phyloP scores from a whole-genome alignment of 2,113 vertebrate genomes.

The Prolemur simus region DNA sequence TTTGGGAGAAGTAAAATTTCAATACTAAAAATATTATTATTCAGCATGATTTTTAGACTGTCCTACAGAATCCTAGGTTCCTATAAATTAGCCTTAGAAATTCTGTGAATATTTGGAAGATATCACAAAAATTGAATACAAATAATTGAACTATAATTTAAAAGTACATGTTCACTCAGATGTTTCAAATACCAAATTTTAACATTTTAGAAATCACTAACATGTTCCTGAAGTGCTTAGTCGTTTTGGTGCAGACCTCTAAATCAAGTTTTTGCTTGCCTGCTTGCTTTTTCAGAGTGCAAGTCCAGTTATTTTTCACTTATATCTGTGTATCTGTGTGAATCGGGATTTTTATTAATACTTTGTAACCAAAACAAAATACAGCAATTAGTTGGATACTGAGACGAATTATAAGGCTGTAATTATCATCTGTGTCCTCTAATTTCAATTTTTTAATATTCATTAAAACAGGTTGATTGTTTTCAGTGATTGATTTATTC shows the following conservation, averaged over 20 bases:
- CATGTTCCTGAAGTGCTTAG: not conserved
- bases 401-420: not conserved
- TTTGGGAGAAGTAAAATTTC: not conserved
- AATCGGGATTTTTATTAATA: slow-evolving; percentile 39
- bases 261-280: not conserved
- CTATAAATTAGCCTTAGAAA: not conserved
- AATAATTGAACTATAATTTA: slow-evolving; percentile 15
- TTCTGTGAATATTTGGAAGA: slow-evolving; percentile 41
- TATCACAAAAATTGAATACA: not conserved
- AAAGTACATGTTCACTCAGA: not conserved
- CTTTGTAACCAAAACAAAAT: slow-evolving; percentile 22
- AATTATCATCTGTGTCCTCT: not conserved
- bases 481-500: slow-evolving; percentile 26
- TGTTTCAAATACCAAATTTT: slow-evolving; percentile 23
- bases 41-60: not conserved
- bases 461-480: not conserved
- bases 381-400: not conserved
- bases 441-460: slow-evolving; percentile 10
- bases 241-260: not conserved
- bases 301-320: not conserved
- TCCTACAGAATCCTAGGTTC: not conserved
- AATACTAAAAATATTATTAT: not conserved
- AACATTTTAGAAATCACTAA: slow-evolving; percentile 1
- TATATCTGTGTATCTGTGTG: not conserved
- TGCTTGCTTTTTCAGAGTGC: not conserved